Evolutionary conservation across 2,113 vertebrate species (phyloP).

Genomic region (Nothoprocta perdicaria): DNA sequence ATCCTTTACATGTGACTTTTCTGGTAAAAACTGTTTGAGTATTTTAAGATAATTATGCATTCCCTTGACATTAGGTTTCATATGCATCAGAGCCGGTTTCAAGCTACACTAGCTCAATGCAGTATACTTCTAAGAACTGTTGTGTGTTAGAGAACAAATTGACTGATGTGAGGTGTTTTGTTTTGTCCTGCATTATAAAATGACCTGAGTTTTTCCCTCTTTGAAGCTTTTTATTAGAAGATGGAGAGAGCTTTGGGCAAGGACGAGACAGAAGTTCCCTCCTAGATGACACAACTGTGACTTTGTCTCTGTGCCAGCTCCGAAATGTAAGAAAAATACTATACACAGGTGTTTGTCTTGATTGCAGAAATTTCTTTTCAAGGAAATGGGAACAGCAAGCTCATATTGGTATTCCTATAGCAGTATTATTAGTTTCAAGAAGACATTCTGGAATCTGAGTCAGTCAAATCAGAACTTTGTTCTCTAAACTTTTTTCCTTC

Average conservation of each 20-base stretch:
- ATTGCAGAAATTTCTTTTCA: slow-evolving; percentile 11
- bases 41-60: not conserved
- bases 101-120: not conserved
- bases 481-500: not conserved
- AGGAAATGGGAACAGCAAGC: not conserved
- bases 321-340: slow-evolving; percentile 84
- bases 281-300: slow-evolving; percentile 94
- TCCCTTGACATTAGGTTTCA: not conserved
- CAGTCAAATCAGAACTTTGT: too few species aligned
- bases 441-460: rapidly evolving
- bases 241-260: slow-evolving; percentile 96
- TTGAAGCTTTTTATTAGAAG: slow-evolving; percentile 92
- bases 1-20: not conserved
- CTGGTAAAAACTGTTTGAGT: not conserved
- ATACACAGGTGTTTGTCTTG: not conserved
- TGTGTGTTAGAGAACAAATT: slow-evolving; percentile 13
- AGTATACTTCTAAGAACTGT: not conserved
- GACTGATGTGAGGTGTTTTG: not conserved
- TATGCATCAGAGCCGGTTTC: not conserved
- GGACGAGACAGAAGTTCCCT: slow-evolving; percentile 93
- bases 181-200: not conserved
- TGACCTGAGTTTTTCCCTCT: not conserved
- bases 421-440: not conserved
- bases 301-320: slow-evolving; percentile 91
- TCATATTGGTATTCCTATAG: not conserved